Percentiles rank a stretch among this genome's conserved stretches.
These are phyloP conservation scores for Ennomos fuscantarius DNA, from an alignment of 2,888 invertebrate genomes.

Conservation along the genomic window DNA sequence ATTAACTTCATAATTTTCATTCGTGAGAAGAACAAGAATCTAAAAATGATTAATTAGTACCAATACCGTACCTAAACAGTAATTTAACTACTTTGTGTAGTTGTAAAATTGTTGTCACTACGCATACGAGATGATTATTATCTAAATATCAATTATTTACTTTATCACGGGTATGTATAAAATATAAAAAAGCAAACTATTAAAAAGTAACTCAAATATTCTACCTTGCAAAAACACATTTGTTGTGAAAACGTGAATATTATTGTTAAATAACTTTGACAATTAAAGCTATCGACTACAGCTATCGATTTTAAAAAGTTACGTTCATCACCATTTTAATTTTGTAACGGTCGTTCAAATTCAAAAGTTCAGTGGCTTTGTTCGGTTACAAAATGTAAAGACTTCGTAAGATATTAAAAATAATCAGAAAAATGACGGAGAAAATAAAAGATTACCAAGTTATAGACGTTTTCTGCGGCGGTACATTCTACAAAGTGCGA, in stretches of 20 bases:
- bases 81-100: no score
- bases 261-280: constrained; percentile 1
- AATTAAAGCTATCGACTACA: constrained; percentile 26
- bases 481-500: constrained; percentile 81
- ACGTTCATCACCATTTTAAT: constrained; percentile 56
- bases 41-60: no score
- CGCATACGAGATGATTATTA: no score
- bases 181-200: no score
- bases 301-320: constrained; percentile 34
- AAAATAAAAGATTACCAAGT: constrained; percentile 81
- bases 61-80: no score
- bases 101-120: no score
- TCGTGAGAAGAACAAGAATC: no score
- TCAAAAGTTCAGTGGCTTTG: constrained; percentile 74
- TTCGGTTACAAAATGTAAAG: constrained; percentile 75
- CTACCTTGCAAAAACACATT: neutral
- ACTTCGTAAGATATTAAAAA: constrained; percentile 36
- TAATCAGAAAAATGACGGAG: constrained; percentile 62
- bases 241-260: neutral
- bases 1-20: no score
- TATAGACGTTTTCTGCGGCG: constrained; percentile 77
- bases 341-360: constrained; percentile 65
- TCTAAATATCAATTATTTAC: no score
- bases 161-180: no score
- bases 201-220: no score